Base-by-base conservation (phyloP, 2,113 vertebrate species). In the Alces alces region DNA sequence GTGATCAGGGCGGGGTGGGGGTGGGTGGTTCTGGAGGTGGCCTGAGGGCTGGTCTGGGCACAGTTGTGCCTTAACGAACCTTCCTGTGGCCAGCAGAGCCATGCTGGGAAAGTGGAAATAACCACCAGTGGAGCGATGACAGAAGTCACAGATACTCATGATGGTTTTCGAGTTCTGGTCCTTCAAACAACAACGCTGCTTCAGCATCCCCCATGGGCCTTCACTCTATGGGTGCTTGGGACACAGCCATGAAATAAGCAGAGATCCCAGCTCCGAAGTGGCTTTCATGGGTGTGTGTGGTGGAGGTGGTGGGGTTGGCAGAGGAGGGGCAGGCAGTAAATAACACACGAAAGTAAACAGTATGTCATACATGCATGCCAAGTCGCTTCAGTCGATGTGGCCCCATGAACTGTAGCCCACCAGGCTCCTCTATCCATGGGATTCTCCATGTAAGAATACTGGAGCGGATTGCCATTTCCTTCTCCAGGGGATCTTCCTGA, bases 261-360 rank as follows among this genome's bases (percentile, higher is more conserved):
- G 43, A 95, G 58, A 5, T 36, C 54, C 4, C 2, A 1, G 7
- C 45, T 78, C 19, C 25, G 14, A 39, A 13, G 57, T 33, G 19
- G 66, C 12, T 80, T 33, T 64, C 13, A 70, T 19, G 52, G 89
- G 23, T 12, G n/a, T 70, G n/a, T 36, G 9, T 21, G n/a, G 64
- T 36, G n/a, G n/a, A 1, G 4, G 52, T 6, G 6, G 80, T 3
- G 3, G 3, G 21, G 2, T 6, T 39, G 30, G 19, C 47, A n/a
- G 33, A 16, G 28, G 27, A 36, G 16, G 30, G 19, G 16, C 8
- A 17, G 66, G 45, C 3, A 3, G 25, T 19, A 45, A 93, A 33
- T 10, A 5, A 10, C 27, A 27, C 11, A 7, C 54, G 33, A 28
- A 54, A 3, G 50, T 28, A 14, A 73, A n/a, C 2, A 6, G 30